Evolutionary conservation across 2,113 vertebrate species (phyloP), one percentile per base, ranked within the genome.

Genomic region (Gadus macrocephalus): DNA sequence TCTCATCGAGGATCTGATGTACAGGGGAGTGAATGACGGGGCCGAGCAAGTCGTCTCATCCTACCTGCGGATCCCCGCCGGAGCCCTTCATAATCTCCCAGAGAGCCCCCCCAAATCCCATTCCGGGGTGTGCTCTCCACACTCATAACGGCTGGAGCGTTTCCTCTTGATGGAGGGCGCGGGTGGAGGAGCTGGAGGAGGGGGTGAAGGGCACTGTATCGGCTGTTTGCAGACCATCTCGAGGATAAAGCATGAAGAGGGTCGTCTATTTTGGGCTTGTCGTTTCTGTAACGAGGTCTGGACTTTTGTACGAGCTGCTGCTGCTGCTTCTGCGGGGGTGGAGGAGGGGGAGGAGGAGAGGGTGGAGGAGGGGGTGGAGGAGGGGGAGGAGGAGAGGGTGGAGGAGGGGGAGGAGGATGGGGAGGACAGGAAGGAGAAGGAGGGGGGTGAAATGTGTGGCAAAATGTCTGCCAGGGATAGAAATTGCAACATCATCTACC

Each of bases 41-140:
- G 83, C 66, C 80, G 77, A 85, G 68, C 60, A 79, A 84, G 80
- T 79, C 76, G 71, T 81, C 81, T 83, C 81, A 83, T 76, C 84
- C 77, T 72, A 83, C 73, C 81, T 78, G 81, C 74, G 78, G 74
- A 64, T 90, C 86, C 87, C 86, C 62, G 42, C 49, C 87, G 85
- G 89, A 85, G 86, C 77, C 85, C 84, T 14, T 88, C 79, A 89
- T 86, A 90, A 89, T 89, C 87, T 86, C 86, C 31, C 84, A 86
- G 42, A 87, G 78, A 88, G 81, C 71, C 78, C 66, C 81, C 76
- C 20, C 84, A 83, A 91, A 90, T 89, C 83, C 84, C 81, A 89
- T 90, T 89, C 86, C 80, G 83, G 85, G 78, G 82, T 85, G 85
- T 78, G 79, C 74, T 58, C 55, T 58, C n/a, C 55, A 16, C 55